Percentiles rank a stretch among this genome's conserved stretches.
These are phyloP conservation scores for fruit fly (Drosophila melanogaster) DNA, from an alignment of 1,140 invertebrate genomes.

Conservation along the genomic window Release_6_plus_ISO1_MT NC_004354.4:9875001-9875500, in stretches of 20 bases:
- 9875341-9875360: slow-evolving; percentile 45
- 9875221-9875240: slow-evolving; percentile 75
- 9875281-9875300: slow-evolving; percentile 40
- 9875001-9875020: slow-evolving; percentile 72
- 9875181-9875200: slow-evolving; percentile 76
- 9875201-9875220: slow-evolving; percentile 78
- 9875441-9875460: slow-evolving; percentile 50
- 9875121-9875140: slow-evolving; percentile 49
- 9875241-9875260: slow-evolving; percentile 65
- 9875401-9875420: slow-evolving; percentile 25
- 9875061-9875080: slow-evolving; percentile 85
- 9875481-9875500: slow-evolving; percentile 68
- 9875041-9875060: slow-evolving; percentile 62
- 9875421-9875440: slow-evolving; percentile 16
- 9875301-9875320: slow-evolving; percentile 59
- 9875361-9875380: slow-evolving; percentile 74
- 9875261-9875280: slow-evolving; percentile 71
- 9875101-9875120: slow-evolving; percentile 84
- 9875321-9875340: slow-evolving; percentile 65
- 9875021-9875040: slow-evolving; percentile 58
- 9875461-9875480: slow-evolving; percentile 40
- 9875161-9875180: slow-evolving; percentile 70
- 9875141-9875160: slow-evolving; percentile 73
- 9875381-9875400: slow-evolving; percentile 76
- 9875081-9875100: slow-evolving; percentile 85